Evolutionary conservation across 2,888 invertebrate species (phyloP).

Genomic region (Eudasyphora cyanicolor): DNA sequence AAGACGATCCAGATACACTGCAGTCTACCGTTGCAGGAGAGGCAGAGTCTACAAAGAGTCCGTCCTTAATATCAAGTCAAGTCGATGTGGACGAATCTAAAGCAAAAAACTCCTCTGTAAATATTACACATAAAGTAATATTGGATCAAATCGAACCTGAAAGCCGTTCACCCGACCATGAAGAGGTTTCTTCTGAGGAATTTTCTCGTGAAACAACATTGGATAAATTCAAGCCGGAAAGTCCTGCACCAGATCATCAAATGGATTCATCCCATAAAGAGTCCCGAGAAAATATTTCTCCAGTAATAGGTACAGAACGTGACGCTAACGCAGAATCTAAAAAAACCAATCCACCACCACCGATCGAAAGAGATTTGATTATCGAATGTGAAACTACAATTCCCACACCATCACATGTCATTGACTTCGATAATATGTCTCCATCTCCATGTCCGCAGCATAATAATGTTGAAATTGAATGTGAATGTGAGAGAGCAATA

Average conservation of each 20-base stretch:
- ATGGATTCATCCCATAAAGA: too few species aligned
- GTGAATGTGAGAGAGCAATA: slow-evolving; percentile 49
- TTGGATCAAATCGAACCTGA: too few species aligned
- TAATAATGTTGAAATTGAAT: slow-evolving; percentile 43
- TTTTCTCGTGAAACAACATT: too few species aligned
- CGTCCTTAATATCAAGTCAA: neutral
- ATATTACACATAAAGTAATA: too few species aligned
- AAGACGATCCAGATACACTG: neutral
- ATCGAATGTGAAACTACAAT: neutral
- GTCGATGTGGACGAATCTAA: slow-evolving; percentile 17
- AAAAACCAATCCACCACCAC: neutral
- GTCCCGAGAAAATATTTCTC: too few species aligned
- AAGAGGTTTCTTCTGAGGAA: neutral
- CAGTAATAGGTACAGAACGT: too few species aligned
- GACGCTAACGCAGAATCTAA: neutral
- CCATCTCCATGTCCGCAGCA: slow-evolving; percentile 36
- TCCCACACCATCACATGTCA: neutral
- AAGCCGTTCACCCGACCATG: neutral
- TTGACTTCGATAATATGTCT: slow-evolving; percentile 41
- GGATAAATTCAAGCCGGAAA: too few species aligned
- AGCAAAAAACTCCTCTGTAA: too few species aligned
- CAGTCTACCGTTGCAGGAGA: slow-evolving; percentile 8
- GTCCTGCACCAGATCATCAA: too few species aligned
- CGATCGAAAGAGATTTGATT: neutral
- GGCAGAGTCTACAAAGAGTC: neutral